These are phyloP conservation scores for Drymonia ruficornis DNA, from an alignment of 2,888 invertebrate genomes.

Conservation along the genomic window DNA sequence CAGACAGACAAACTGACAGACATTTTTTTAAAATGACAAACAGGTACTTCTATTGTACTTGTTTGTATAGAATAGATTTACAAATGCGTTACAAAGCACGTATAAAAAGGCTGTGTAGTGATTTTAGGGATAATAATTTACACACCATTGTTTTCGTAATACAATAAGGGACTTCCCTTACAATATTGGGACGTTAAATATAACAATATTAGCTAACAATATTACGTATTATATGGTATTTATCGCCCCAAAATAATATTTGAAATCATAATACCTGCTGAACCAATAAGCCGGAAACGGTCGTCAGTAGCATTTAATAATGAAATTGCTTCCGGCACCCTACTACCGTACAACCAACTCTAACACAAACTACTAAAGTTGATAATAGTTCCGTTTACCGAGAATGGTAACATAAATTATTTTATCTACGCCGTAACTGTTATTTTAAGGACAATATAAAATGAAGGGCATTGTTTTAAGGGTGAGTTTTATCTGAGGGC, in stretches of 20 bases:
- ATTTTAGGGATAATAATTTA: too few relatives aligned
- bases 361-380: constrained; percentile 5
- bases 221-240: too few relatives aligned
- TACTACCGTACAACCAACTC: constrained; percentile 12
- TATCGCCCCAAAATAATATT: constrained; percentile 8
- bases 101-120: too few relatives aligned
- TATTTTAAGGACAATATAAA: constrained; percentile 32
- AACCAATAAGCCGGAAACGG: constrained; percentile 20
- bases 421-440: constrained; percentile 27
- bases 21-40: too few relatives aligned
- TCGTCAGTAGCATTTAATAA: constrained; percentile 27
- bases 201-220: too few relatives aligned
- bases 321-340: constrained; percentile 18
- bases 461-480: constrained; percentile 22
- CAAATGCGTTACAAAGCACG: too few relatives aligned
- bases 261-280: constrained; percentile 11
- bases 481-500: constrained; percentile 19
- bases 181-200: too few relatives aligned
- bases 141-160: too few relatives aligned
- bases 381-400: constrained; percentile 7
- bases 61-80: too few relatives aligned
- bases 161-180: too few relatives aligned
- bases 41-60: too few relatives aligned
- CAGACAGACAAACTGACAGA: too few relatives aligned
- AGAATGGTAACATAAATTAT: constrained; percentile 27